A percentile compares a stretch with the other conserved stretches of the same genome.
Conservation (phyloP, 1,140 invertebrate genomes). For the Aphelenchoides besseyi region DNA sequence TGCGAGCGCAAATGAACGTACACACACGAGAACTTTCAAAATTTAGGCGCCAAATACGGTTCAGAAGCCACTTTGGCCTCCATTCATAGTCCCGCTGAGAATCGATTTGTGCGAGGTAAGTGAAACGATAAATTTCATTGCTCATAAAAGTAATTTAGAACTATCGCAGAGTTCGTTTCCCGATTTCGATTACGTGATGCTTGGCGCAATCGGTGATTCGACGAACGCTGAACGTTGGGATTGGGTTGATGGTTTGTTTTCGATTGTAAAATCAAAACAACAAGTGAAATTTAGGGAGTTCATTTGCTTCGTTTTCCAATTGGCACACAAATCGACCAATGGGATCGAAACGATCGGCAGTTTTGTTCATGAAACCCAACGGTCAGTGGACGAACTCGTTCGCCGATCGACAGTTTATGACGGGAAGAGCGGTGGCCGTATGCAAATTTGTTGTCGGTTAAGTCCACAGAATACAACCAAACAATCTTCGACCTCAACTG, state of each 20-base stretch:
- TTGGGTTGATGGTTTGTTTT: conserved; percentile 51
- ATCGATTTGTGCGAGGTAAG: conserved; percentile 44
- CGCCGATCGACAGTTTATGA: conserved; percentile 37
- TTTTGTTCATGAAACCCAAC: conserved; percentile 42
- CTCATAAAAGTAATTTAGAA: conserved; percentile 25
- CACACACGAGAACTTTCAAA: neutral
- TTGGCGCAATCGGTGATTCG: conserved; percentile 46
- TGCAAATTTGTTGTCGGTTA: conserved; percentile 42
- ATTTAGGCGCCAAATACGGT: conserved; percentile 36
- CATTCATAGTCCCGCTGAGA: conserved; percentile 36
- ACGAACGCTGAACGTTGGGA: conserved; percentile 41
- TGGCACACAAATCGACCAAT: conserved; percentile 40
- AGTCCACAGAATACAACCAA: no score
- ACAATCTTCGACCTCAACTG: no score
- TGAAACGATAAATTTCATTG: conserved; percentile 10
- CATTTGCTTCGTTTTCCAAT: conserved; percentile 29
- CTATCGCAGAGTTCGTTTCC: conserved; percentile 36
- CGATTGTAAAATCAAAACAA: neutral
- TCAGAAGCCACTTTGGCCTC: conserved; percentile 43
- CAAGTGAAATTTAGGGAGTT: conserved; percentile 13
- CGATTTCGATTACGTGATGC: conserved; percentile 38
- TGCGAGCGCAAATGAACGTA: neutral
- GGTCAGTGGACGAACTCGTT: conserved; percentile 48
- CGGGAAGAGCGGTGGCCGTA: conserved; percentile 37
- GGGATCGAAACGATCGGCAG: conserved; percentile 36